Evolutionary conservation across 1,140 invertebrate genomes (phyloP).

Genomic region (Drosophila nikananu): DNA sequence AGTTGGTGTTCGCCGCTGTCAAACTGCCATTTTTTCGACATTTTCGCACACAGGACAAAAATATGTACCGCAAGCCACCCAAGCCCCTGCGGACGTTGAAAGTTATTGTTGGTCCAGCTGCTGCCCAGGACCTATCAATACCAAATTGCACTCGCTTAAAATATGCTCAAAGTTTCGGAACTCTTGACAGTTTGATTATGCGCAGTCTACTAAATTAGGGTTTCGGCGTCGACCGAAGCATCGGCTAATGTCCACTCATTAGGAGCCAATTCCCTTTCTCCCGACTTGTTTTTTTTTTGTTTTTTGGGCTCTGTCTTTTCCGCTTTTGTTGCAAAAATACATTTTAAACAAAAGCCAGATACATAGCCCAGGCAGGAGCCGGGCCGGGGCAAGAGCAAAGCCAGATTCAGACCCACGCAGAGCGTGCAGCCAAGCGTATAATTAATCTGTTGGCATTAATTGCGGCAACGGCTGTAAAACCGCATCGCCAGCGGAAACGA

Average conservation of each 20-base stretch:
- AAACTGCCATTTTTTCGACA: conserved; percentile 37
- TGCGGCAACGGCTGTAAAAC: conserved; percentile 72
- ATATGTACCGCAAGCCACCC: conserved; percentile 20
- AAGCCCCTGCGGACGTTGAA: neutral
- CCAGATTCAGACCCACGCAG: conserved; percentile 20
- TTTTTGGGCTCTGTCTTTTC: neutral
- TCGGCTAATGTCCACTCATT: conserved; percentile 75
- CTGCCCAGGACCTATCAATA: conserved; percentile 68
- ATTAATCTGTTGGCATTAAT: conserved; percentile 83
- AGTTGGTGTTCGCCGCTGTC: conserved; percentile 12
- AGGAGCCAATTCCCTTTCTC: conserved; percentile 45
- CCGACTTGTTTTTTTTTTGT: neutral
- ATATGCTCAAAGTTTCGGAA: conserved; percentile 52
- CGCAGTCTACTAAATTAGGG: conserved; percentile 56
- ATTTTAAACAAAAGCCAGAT: conserved; percentile 47
- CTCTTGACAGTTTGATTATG: conserved; percentile 65
- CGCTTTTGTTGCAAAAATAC: conserved; percentile 45
- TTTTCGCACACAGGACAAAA: conserved; percentile 20
- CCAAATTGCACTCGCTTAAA: conserved; percentile 75
- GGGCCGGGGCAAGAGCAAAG: neutral
- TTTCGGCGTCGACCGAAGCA: conserved; percentile 9
- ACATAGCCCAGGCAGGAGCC: neutral
- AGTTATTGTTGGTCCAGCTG: conserved; percentile 60
- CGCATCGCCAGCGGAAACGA: conserved; percentile 48
- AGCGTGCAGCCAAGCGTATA: conserved; percentile 78